These are phyloP conservation scores for Sander vitreus DNA, from an alignment of 2,113 vertebrate genomes.

Conservation along the genomic window DNA sequence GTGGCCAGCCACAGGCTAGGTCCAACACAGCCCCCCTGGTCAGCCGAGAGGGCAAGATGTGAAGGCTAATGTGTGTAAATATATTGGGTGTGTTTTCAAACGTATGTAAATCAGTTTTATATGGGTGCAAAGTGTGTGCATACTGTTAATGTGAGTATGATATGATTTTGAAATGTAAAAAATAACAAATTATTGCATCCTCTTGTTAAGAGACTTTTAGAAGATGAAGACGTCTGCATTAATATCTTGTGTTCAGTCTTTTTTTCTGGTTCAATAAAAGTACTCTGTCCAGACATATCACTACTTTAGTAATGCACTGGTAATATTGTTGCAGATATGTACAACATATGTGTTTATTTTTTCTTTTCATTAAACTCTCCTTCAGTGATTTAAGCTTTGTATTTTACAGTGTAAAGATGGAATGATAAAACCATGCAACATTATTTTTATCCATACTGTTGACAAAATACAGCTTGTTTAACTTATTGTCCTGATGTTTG, in stretches of 20 bases:
- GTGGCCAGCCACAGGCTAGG: constrained; percentile 71
- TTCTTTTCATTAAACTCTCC: background rate
- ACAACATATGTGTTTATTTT: background rate
- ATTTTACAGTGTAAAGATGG: background rate
- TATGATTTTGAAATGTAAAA: background rate
- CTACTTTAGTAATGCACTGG: background rate
- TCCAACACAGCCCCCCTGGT: constrained; percentile 65
- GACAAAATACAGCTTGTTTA: background rate
- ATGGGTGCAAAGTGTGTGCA: background rate
- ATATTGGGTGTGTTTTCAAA: constrained; percentile 2
- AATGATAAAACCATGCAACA: background rate
- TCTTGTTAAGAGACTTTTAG: background rate
- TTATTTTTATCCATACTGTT: background rate
- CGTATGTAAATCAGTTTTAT: constrained; percentile 14
- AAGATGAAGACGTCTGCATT: background rate
- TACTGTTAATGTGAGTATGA: background rate
- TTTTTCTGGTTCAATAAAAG: background rate
- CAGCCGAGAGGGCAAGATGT: constrained; percentile 50
- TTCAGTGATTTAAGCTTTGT: background rate
- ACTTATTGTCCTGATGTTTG: background rate
- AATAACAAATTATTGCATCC: background rate
- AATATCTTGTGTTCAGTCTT: background rate
- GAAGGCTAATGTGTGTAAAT: constrained; percentile 60
- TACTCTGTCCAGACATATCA: background rate
- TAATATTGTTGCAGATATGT: background rate